Base-by-base conservation (phyloP, 2,888 invertebrate species). In the Malthinus flaveolus region DNA sequence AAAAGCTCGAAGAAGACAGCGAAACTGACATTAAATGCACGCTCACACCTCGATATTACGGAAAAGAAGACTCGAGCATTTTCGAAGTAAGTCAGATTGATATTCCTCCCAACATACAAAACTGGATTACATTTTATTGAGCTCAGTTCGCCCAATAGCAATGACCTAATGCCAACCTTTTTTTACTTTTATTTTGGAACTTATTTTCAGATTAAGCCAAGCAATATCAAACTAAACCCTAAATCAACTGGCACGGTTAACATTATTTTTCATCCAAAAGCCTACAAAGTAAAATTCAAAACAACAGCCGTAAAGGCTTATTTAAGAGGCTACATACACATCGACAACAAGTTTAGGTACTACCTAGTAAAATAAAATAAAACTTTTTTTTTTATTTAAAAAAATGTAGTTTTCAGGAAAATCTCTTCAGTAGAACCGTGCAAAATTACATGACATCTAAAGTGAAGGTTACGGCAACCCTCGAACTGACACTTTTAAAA, bases 261-360 rank as follows among this genome's bases (percentile, higher is more conserved):
- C 1, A 56, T 73, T 8, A 49, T 11, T 7, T 7, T 71, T 1
- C 48, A 59, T 12, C 34, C 62, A 6, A 32, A 59, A 10, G 7
- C 44, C 4, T 55, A 35, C 42, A 6, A 33, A 32, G 23, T 37
- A 32, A 32, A 50, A 35, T 51, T 48, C 32, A 11, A 45, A 7
- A 50, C 33, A 35, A 55, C 59, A 3, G 31, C 47, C 11, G 23
- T 59, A 10, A 32, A 51, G 44, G 55, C 47, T 3, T n/a, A 47
- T 23, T 34, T 67, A 37, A 56, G 69, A 1, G 72, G 72, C 35
- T 65, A 67, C 46, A 39, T 71, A 42, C 65, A 70, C 47, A 59
- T 71, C 35, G 59, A 66, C 3, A 67, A 73, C 39, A 34, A 57
- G 37, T 67, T 68, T 49, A 68, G 64, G 73, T 73, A 66, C 36